Conservation (phyloP, 2,888 invertebrate species). For the Drosophila buzzatii region DNA sequence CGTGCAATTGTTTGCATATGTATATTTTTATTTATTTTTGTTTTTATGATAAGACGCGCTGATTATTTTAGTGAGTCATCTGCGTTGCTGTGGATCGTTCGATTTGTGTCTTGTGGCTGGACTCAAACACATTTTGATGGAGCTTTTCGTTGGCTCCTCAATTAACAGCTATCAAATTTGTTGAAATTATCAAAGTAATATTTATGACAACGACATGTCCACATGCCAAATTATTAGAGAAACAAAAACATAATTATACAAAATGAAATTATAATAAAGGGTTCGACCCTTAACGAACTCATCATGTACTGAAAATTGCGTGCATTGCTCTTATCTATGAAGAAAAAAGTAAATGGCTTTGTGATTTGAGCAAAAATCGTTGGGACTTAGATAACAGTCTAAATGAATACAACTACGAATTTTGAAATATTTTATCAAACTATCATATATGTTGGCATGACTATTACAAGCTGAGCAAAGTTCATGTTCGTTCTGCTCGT, state of each 20-base stretch:
- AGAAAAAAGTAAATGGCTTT: conserved; percentile 9
- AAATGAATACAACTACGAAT: conserved; percentile 3
- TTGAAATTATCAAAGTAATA: conserved; percentile 1
- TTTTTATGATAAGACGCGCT: conserved; percentile 34
- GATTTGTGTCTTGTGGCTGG: conserved; percentile 6
- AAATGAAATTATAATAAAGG: not conserved
- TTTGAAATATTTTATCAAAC: conserved; percentile 33
- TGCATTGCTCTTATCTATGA: conserved; percentile 25
- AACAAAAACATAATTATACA: not conserved
- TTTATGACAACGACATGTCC: conserved; percentile 3
- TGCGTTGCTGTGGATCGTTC: conserved; percentile 22
- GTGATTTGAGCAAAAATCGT: conserved; percentile 1
- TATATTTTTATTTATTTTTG: conserved; percentile 15
- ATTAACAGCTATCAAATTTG: conserved; percentile 8
- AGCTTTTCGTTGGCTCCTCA: not conserved
- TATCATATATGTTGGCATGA: conserved; percentile 1
- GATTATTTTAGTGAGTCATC: conserved; percentile 34
- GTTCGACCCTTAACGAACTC: not conserved
- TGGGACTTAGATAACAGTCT: conserved; percentile 24
- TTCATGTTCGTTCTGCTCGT: conserved; percentile 10
- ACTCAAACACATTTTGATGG: not conserved
- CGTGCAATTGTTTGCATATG: not conserved
- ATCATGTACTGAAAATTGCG: conserved; percentile 1
- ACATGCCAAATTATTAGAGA: not conserved
- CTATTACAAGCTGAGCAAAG: conserved; percentile 22